Base-by-base conservation (phyloP, 2,888 invertebrate genomes). In the Agrochola circellaris region DNA sequence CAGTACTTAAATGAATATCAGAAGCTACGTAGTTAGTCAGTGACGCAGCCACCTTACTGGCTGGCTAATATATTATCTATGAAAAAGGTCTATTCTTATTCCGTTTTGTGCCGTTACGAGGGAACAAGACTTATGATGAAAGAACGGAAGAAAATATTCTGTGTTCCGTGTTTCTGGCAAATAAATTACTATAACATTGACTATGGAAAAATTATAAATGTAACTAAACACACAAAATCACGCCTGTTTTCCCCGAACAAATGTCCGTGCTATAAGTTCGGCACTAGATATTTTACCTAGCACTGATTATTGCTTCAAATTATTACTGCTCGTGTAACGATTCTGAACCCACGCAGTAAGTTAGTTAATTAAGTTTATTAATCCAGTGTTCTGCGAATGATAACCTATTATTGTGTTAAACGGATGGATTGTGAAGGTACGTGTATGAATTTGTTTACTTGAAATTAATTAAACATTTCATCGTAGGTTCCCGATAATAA, bases 321-420 rank as follows among this genome's bases (percentile, higher is more conserved):
- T 15, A n/a, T 51, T 34, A 42, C 42, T 69, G 34, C 60, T 51
- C 34, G 42, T 42, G 79, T 61, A 45, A 34, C n/a, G 17, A 51
- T 20, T 70, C 34, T 70, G 30, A 54, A 23, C 13, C 7, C 3
- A 71, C 45, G 42, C 51, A 15, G 17, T 42, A 4, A 23, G 30
- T 34, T 7, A 42, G 30, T 51, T 51, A 23, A 60, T 68, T 60
- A 34, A 2, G 15, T 68, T 30, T 42, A 64, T 56, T 13, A 30
- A 66, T 48, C 26, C 6, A 6, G 9, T 26, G 34, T 45, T 45
- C 34, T 76, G 45, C 30, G 15, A 51, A 78, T 58, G n/a, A 48
- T 30, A 38, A 58, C 48, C 54, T 8, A 23, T 60, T 71, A 71
- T 26, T 72, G 17, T 38, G n/a, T 42, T 71, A 15, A 45, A 45